These are phyloP conservation scores for Parapsyche elsis DNA, from an alignment of 1,140 invertebrate genomes.

Conservation along the genomic window DNA sequence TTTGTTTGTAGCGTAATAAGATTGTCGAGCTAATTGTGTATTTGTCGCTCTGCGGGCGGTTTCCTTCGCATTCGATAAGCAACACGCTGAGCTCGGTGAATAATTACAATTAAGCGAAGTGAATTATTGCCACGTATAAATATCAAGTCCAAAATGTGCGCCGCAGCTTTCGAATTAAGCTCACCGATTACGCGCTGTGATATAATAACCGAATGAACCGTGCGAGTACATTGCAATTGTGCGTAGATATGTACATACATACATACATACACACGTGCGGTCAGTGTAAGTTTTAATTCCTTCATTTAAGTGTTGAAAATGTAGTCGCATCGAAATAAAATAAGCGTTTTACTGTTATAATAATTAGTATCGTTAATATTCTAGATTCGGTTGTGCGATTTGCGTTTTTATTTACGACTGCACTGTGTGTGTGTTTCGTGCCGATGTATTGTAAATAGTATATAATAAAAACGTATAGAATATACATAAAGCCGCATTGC, in stretches of 20 bases:
- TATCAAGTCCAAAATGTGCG: not conserved
- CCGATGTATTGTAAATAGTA: not conserved
- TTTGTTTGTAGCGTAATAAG: not conserved
- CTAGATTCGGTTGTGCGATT: not conserved
- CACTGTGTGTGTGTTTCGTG: not conserved
- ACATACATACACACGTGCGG: too few species aligned
- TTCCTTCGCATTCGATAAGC: slow-evolving; percentile 2
- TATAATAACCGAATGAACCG: too few species aligned
- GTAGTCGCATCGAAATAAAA: too few species aligned
- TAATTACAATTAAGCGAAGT: slow-evolving; percentile 17
- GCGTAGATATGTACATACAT: too few species aligned
- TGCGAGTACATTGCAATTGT: too few species aligned
- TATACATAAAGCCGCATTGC: not conserved
- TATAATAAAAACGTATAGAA: not conserved
- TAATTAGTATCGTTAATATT: too few species aligned
- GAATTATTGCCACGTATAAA: not conserved
- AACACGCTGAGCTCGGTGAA: slow-evolving; percentile 10
- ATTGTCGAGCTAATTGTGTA: slow-evolving; percentile 8
- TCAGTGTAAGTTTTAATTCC: too few species aligned
- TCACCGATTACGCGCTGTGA: too few species aligned
- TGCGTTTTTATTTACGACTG: slow-evolving; percentile 3
- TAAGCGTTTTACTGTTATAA: too few species aligned
- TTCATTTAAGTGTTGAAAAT: too few species aligned
- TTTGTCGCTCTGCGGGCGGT: slow-evolving; percentile 4
- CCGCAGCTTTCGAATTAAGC: too few species aligned